phyloP scores from a whole-genome alignment of 2,113 vertebrate genomes.

The Gnathonemus echidnorhynchus region DNA sequence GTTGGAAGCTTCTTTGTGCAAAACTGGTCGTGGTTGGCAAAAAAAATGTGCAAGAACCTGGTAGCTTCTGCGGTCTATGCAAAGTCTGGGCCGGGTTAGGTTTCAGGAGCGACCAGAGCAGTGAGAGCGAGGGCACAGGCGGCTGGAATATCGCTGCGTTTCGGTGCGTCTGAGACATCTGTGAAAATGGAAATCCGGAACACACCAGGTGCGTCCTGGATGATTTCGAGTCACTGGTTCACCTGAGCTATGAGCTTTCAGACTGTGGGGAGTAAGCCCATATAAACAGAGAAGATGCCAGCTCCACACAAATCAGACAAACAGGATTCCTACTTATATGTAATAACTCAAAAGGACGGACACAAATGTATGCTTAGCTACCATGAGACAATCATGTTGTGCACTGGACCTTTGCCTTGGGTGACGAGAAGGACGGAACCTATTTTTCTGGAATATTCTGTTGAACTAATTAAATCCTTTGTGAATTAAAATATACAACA shows the following conservation, averaged over 20 bases:
- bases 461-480: not conserved
- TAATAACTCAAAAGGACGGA: not conserved
- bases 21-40: not conserved
- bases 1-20: not conserved
- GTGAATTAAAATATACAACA: not conserved
- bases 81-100: not conserved
- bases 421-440: not conserved
- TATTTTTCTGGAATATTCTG: not conserved
- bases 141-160: not conserved
- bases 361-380: not conserved
- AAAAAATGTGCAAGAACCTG: not conserved
- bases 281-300: not conserved
- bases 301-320: not conserved
- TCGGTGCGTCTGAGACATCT: not conserved
- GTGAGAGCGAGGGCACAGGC: not conserved
- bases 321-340: not conserved
- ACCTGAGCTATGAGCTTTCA: not conserved
- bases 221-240: not conserved
- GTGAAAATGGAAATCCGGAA: not conserved
- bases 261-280: not conserved
- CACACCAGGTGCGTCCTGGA: not conserved
- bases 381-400: not conserved
- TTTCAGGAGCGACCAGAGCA: not conserved
- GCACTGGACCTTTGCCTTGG: not conserved
- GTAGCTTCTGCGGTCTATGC: not conserved